Evolutionary conservation across 2,113 vertebrate genomes (phyloP).

Genomic region (Epinephelus moara): DNA sequence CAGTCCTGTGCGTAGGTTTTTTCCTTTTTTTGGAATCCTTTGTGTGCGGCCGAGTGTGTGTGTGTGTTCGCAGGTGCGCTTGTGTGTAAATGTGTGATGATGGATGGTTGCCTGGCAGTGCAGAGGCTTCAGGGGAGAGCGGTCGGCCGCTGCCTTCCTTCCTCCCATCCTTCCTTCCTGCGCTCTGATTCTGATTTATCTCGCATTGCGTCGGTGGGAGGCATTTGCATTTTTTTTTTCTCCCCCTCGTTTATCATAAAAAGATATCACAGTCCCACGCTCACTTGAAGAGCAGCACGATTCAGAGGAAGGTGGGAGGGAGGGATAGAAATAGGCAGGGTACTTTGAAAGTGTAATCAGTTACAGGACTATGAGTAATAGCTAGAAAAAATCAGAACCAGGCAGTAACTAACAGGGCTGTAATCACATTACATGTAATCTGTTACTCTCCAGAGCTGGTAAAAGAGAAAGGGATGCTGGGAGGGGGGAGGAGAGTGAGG

Average conservation of each 20-base stretch:
- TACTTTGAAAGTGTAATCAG: constrained; percentile 74
- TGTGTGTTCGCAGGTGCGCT: constrained; percentile 37
- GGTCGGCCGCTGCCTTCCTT: constrained; percentile 55
- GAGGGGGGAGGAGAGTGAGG: constrained; percentile 16
- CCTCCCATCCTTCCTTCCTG: constrained; percentile 69
- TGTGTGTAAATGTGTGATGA: constrained; percentile 62
- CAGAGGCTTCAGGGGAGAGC: constrained; percentile 64
- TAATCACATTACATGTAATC: constrained; percentile 62
- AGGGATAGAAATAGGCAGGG: constrained; percentile 69
- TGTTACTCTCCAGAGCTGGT: constrained; percentile 34
- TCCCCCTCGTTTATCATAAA: constrained; percentile 84
- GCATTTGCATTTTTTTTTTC: constrained; percentile 83
- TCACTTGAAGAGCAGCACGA: constrained; percentile 80
- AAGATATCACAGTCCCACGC: constrained; percentile 85
- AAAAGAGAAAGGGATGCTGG: constrained; percentile 8
- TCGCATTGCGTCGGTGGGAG: constrained; percentile 81
- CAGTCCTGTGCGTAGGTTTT: constrained; percentile 58
- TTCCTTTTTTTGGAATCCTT: constrained; percentile 41
- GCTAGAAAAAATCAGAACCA: not conserved
- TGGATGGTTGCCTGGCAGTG: constrained; percentile 65
- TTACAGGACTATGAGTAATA: constrained; percentile 54
- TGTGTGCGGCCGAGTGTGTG: constrained; percentile 39
- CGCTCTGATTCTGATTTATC: constrained; percentile 77
- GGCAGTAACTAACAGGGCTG: not conserved
- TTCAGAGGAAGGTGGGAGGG: constrained; percentile 71